Conservation (phyloP, 2,113 vertebrate genomes). For the Rhinolophus ferrumequinum region DNA sequence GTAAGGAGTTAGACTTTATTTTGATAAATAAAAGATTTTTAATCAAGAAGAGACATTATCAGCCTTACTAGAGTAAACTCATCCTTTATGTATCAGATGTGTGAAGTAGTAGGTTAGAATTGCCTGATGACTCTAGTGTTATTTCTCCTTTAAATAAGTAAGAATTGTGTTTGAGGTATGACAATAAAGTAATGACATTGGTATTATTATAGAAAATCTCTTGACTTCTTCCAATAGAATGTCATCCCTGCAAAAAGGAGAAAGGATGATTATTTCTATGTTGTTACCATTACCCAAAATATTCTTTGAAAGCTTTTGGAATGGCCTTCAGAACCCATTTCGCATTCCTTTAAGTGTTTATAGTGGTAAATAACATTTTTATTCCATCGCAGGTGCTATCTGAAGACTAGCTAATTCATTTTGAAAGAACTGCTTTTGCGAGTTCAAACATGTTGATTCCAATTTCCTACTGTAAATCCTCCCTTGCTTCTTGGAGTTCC, state of each 20-base stretch:
- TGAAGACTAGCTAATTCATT: not conserved
- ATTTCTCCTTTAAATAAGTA: constrained; percentile 9
- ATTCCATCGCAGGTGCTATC: constrained; percentile 17
- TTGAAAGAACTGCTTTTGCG: constrained; percentile 29
- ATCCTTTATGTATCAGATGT: not conserved
- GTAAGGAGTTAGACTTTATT: constrained; percentile 1
- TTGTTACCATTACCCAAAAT: not conserved
- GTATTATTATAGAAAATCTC: not conserved
- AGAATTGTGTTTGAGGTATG: not conserved
- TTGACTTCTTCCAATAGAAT: not conserved
- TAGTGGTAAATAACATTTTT: constrained; percentile 15
- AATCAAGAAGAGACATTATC: not conserved
- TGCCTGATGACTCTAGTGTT: not conserved
- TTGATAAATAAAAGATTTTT: constrained; percentile 40
- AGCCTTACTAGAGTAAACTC: not conserved
- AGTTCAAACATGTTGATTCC: not conserved
- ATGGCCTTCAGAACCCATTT: constrained; percentile 27
- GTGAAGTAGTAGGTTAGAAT: not conserved
- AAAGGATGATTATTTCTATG: not conserved
- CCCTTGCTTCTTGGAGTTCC: not conserved
- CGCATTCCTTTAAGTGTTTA: constrained; percentile 29
- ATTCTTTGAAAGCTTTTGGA: constrained; percentile 23
- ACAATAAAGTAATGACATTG: not conserved
- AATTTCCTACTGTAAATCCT: not conserved
- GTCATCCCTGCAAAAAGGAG: not conserved